Conservation (phyloP, 2,797 vertebrate genomes). For the Tauraco hartlaubi region DNA sequence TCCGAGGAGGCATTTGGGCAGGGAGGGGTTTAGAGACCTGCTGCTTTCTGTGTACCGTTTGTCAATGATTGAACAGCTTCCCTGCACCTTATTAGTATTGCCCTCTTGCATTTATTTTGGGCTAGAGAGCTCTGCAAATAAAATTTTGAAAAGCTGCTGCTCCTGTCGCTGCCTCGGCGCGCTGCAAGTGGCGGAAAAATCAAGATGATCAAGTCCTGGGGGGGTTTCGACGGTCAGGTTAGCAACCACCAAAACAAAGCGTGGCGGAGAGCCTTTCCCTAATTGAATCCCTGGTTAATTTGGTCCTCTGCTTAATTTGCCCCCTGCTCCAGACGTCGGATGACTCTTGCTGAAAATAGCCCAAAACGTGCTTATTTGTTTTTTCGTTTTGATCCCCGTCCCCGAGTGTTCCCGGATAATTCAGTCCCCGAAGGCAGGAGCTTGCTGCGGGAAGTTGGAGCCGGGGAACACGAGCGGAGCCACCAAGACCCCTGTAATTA, state of each 20-base stretch:
- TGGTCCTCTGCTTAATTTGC: conserved; percentile 3
- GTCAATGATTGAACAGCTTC: neutral
- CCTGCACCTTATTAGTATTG: conserved; percentile 10
- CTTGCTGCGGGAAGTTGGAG: neutral
- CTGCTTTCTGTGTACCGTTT: neutral
- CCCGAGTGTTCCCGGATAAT: neutral
- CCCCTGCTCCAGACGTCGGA: neutral
- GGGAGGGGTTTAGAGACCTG: neutral
- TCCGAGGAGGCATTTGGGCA: conserved; percentile 8
- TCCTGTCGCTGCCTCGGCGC: neutral
- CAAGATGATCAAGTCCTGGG: neutral
- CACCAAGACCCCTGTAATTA: neutral
- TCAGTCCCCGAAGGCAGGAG: neutral
- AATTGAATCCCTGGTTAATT: conserved; percentile 71
- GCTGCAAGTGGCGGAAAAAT: neutral
- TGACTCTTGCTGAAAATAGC: neutral
- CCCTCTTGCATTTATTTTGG: neutral
- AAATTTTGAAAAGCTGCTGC: conserved; percentile 33
- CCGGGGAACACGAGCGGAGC: neutral
- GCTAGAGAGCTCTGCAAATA: conserved; percentile 19
- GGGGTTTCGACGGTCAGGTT: neutral
- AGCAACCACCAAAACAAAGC: conserved; percentile 20
- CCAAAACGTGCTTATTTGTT: conserved; percentile 5
- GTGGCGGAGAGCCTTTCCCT: neutral
- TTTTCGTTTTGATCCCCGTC: neutral